phyloP scores from a whole-genome alignment of 2,113 vertebrate genomes.

The Podilymbus podiceps region DNA sequence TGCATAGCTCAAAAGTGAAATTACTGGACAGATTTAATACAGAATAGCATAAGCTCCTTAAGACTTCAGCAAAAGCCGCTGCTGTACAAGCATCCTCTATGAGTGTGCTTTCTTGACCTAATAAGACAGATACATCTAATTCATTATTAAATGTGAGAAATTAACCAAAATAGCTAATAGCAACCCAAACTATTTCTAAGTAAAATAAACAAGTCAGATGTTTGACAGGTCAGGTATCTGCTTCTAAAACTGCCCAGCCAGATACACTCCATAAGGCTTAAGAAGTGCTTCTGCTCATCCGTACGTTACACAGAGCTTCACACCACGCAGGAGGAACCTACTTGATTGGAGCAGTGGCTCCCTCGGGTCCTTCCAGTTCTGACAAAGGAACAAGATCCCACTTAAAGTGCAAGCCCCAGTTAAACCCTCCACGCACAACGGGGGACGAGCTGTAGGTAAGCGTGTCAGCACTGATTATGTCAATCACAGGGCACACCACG shows the following conservation, averaged over 20 bases:
- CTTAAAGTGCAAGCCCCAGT: slow-evolving; percentile 99
- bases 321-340: slow-evolving; percentile 9
- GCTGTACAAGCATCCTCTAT: background rate
- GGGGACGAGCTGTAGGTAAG: slow-evolving; percentile 92
- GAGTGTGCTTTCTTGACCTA: background rate
- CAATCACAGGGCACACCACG: slow-evolving; percentile 95
- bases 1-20: background rate
- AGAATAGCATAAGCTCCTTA: background rate
- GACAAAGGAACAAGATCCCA: slow-evolving; percentile 93
- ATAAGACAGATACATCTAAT: background rate
- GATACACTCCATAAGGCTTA: background rate
- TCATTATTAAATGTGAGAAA: background rate
- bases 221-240: background rate
- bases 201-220: background rate
- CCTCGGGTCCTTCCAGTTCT: slow-evolving; percentile 80
- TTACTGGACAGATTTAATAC: background rate
- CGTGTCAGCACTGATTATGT: slow-evolving; percentile 96
- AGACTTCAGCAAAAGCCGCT: background rate
- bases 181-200: background rate
- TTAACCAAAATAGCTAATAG: background rate
- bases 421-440: slow-evolving; percentile 93
- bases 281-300: background rate
- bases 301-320: background rate
- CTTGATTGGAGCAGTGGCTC: slow-evolving; percentile 85
- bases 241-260: background rate